Evolutionary conservation across 1,140 invertebrate genomes (phyloP).

Genomic region (Spodoptera frugiperda): DNA sequence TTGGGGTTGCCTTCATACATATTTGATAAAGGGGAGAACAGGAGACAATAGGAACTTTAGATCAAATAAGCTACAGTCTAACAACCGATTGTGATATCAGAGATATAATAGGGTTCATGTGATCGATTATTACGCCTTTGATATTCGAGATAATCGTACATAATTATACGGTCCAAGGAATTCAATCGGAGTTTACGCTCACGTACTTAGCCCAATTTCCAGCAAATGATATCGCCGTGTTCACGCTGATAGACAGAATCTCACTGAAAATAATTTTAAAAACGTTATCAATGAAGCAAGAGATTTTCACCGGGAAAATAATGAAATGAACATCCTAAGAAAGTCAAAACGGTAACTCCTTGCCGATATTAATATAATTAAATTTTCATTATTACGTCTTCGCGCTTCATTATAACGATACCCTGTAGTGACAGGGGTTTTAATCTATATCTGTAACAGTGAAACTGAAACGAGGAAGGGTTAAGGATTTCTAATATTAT

Average conservation of each 20-base stretch:
- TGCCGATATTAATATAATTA: constrained; percentile 26
- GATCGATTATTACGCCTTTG: constrained; percentile 31
- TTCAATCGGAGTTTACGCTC: constrained; percentile 25
- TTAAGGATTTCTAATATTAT: not conserved
- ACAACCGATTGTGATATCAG: not conserved
- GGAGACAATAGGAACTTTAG: not conserved
- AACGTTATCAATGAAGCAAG: not conserved
- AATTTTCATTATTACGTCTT: constrained; percentile 25
- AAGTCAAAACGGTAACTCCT: constrained; percentile 2
- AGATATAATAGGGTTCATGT: constrained; percentile 1
- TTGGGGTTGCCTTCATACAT: constrained; percentile 28
- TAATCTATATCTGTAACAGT: not conserved
- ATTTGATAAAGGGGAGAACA: constrained; percentile 17
- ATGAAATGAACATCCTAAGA: constrained; percentile 17
- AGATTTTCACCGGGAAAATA: not conserved
- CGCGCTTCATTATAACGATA: constrained; percentile 12
- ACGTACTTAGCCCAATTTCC: constrained; percentile 18
- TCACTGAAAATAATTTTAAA: constrained; percentile 17
- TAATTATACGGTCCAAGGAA: constrained; percentile 43
- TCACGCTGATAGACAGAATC: constrained; percentile 8
- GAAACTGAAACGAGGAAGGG: constrained; percentile 1
- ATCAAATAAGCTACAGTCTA: constrained; percentile 11
- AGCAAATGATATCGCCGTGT: constrained; percentile 5
- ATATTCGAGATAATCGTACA: constrained; percentile 43
- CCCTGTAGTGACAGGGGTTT: constrained; percentile 22